A percentile compares a stretch with the other conserved stretches of the same genome.
These are phyloP conservation scores for Stomatorhinus ivindoensis DNA, from an alignment of 2,113 vertebrate genomes.

Conservation along the genomic window DNA sequence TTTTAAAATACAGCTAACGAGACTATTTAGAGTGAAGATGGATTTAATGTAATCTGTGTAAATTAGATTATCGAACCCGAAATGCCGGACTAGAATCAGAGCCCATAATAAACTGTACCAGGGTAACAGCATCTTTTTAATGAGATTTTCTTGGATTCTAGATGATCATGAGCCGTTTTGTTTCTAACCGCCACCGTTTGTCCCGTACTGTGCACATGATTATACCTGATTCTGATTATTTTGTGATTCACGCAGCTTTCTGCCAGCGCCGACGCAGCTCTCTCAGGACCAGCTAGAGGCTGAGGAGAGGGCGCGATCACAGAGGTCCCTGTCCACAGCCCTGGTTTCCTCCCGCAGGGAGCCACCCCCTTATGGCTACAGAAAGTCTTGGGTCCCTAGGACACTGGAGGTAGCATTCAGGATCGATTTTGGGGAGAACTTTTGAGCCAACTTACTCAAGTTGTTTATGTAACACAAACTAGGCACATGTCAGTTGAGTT, in stretches of 20 bases:
- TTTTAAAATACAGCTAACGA: not conserved
- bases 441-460: not conserved
- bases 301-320: slow-evolving; percentile 77
- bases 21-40: not conserved
- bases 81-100: not conserved
- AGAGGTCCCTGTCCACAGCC: slow-evolving; percentile 79
- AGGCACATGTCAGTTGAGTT: not conserved
- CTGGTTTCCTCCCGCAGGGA: slow-evolving; percentile 82
- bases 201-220: not conserved
- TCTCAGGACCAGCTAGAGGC: slow-evolving; percentile 95
- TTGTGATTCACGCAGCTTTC: slow-evolving; percentile 61
- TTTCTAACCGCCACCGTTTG: not conserved
- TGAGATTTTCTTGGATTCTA: not conserved
- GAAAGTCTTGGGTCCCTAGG: slow-evolving; percentile 88
- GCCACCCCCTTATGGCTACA: slow-evolving; percentile 78
- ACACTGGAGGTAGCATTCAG: slow-evolving; percentile 65
- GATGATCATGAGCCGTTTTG: not conserved
- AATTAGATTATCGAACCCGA: not conserved
- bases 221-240: not conserved
- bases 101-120: not conserved
- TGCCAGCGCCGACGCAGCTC: slow-evolving; percentile 90
- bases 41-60: not conserved
- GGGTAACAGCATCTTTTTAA: not conserved
- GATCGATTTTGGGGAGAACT: not conserved
- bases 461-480: not conserved